Percentiles rank a stretch among this genome's conserved stretches.
phyloP scores from a whole-genome alignment of 2,888 invertebrate genomes.

The Cistogaster globosa region DNA sequence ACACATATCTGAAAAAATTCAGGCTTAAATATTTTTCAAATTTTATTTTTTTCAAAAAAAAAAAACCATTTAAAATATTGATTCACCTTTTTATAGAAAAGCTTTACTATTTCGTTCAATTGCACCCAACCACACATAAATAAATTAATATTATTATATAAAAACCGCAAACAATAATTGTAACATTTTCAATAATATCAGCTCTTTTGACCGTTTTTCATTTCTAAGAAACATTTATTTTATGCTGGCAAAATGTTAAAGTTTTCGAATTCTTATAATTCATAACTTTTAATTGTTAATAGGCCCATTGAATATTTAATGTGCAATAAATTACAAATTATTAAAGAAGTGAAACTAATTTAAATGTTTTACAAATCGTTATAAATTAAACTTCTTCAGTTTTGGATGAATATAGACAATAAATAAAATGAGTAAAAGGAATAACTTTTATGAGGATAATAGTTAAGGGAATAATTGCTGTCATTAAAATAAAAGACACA shows the following conservation, averaged over 20 bases:
- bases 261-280: constrained; percentile 47
- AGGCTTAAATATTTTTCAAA: no score
- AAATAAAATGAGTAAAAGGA: background rate
- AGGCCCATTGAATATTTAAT: constrained; percentile 62
- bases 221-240: constrained; percentile 10
- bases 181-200: background rate
- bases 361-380: constrained; percentile 41
- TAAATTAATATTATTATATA: background rate
- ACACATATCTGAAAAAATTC: no score
- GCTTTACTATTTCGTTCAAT: background rate
- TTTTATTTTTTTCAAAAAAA: no score
- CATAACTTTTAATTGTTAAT: constrained; percentile 66
- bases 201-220: background rate
- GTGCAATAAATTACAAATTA: constrained; percentile 61
- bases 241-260: constrained; percentile 16
- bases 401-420: constrained; percentile 24
- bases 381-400: constrained; percentile 6
- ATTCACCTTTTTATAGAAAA: no score
- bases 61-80: no score
- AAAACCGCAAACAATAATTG: background rate
- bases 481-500: constrained; percentile 1
- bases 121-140: background rate
- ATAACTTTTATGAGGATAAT: background rate
- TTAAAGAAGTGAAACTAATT: constrained; percentile 65
- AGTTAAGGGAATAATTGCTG: background rate